Percentiles rank a stretch among this genome's conserved stretches.
phyloP scores from a whole-genome alignment of 1,140 invertebrate species.

The Dermatophagoides farinae region DNA sequence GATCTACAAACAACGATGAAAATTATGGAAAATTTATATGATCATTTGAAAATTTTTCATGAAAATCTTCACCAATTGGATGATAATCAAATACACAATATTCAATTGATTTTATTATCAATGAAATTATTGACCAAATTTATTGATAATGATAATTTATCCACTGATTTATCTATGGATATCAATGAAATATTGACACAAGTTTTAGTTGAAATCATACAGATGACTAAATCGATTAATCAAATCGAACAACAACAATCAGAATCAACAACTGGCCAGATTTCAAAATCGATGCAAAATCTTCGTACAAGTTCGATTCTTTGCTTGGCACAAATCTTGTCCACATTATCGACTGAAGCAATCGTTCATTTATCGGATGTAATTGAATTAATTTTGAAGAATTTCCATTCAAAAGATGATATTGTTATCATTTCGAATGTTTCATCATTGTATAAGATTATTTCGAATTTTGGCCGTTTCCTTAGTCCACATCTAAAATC shows the following conservation, averaged over 20 bases:
- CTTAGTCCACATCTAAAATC: constrained; percentile 2
- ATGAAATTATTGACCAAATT: not conserved
- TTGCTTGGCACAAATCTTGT: constrained; percentile 3
- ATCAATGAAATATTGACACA: no score
- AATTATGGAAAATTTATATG: not conserved
- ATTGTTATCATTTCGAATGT: constrained; percentile 8
- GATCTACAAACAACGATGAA: not conserved
- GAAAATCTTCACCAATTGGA: not conserved
- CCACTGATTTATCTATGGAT: no score
- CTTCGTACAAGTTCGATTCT: constrained; percentile 5
- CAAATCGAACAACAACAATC: no score
- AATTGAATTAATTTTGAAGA: constrained; percentile 1
- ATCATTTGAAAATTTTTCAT: not conserved
- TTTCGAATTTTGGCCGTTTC: not conserved
- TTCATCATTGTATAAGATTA: constrained; percentile 8
- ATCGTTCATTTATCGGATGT: constrained; percentile 1
- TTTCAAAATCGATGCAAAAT: constrained; percentile 1
- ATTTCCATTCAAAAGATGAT: not conserved
- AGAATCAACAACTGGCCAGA: no score
- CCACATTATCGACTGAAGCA: not conserved
- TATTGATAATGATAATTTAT: not conserved
- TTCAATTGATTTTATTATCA: not conserved
- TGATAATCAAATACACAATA: not conserved
- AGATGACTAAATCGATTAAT: no score
- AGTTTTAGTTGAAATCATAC: no score